These are phyloP conservation scores for Laodelphax striatellus DNA, from an alignment of 1,140 invertebrate genomes.

Conservation along the genomic window DNA sequence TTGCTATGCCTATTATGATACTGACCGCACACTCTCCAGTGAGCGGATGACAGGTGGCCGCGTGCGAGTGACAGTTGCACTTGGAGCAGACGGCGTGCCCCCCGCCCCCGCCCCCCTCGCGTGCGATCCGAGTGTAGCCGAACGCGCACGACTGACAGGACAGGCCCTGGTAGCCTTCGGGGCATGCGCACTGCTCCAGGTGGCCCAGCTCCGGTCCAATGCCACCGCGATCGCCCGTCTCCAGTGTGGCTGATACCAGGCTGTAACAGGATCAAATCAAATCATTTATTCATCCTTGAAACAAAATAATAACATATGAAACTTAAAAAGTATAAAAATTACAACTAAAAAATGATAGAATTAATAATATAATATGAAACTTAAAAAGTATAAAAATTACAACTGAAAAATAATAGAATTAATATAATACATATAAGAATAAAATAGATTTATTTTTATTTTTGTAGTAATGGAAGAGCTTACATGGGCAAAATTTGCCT, in stretches of 20 bases:
- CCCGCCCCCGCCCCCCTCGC: slow-evolving; percentile 24
- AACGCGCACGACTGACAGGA: slow-evolving; percentile 77
- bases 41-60: slow-evolving; percentile 64
- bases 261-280: slow-evolving; percentile 6
- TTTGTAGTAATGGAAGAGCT: too few relatives aligned
- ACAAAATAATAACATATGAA: too few relatives aligned
- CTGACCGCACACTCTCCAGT: slow-evolving; percentile 67
- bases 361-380: too few relatives aligned
- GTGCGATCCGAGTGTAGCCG: slow-evolving; percentile 50
- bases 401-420: too few relatives aligned
- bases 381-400: too few relatives aligned
- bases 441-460: too few relatives aligned
- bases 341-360: too few relatives aligned
- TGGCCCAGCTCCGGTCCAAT: slow-evolving; percentile 13
- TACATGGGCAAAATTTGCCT: too few relatives aligned
- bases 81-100: slow-evolving; percentile 55
- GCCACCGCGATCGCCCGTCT: slow-evolving; percentile 16
- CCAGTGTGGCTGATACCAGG: slow-evolving; percentile 19
- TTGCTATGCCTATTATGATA: slow-evolving; percentile 4
- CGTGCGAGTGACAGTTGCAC: slow-evolving; percentile 84
- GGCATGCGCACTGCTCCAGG: slow-evolving; percentile 44
- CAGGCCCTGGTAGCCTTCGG: slow-evolving; percentile 55
- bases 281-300: too few relatives aligned
- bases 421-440: too few relatives aligned
- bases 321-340: too few relatives aligned